Conservation (phyloP, 2,888 invertebrate genomes). For the Aphodius sticticus region DNA sequence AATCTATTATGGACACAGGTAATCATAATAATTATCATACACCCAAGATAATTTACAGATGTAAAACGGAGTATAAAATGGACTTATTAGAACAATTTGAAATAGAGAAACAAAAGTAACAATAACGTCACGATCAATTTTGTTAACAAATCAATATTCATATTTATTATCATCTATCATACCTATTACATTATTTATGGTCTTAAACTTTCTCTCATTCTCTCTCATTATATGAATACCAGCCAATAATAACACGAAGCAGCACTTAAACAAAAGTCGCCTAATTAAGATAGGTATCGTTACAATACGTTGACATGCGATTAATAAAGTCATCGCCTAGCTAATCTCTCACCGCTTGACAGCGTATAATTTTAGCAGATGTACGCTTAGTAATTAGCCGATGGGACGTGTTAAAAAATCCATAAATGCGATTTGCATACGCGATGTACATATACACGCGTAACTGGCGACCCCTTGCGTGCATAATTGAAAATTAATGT, state of each 20-base stretch:
- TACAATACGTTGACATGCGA: background rate
- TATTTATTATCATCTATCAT: background rate
- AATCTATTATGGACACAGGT: too few species aligned
- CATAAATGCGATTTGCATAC: slow-evolving; percentile 4
- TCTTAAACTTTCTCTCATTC: background rate
- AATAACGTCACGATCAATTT: too few species aligned
- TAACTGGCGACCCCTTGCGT: slow-evolving; percentile 8
- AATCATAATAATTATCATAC: too few species aligned
- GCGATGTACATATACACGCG: background rate
- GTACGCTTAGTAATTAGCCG: background rate
- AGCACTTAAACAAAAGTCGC: too few species aligned
- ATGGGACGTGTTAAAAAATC: background rate
- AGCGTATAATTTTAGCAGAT: slow-evolving; percentile 19
- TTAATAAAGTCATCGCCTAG: background rate
- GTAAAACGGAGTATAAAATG: too few species aligned
- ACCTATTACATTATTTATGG: background rate
- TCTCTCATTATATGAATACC: background rate
- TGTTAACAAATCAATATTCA: too few species aligned
- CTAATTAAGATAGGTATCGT: background rate
- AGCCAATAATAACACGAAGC: background rate
- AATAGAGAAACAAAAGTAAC: too few species aligned
- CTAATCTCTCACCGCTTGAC: background rate
- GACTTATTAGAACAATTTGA: too few species aligned
- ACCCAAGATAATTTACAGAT: too few species aligned
- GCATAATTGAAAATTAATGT: slow-evolving; percentile 37